Evolutionary conservation across 2,113 vertebrate genomes (phyloP).

Genomic region (Progne subis): DNA sequence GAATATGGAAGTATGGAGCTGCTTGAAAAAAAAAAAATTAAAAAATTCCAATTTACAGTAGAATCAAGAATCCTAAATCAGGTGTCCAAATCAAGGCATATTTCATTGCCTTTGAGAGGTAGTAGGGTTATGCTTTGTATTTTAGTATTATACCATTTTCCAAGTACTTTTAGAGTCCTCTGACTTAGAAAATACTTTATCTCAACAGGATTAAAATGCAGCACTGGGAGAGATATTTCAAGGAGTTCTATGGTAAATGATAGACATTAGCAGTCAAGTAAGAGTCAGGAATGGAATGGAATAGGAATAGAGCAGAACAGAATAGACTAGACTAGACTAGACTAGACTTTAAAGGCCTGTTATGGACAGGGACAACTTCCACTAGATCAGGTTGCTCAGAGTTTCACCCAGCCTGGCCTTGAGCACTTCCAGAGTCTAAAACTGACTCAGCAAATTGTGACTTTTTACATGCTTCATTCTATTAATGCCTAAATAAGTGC

Average conservation of each 20-base stretch:
- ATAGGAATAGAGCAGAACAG: too few relatives aligned
- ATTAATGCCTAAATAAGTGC: not conserved
- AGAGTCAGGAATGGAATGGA: not conserved
- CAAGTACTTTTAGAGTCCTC: constrained; percentile 20
- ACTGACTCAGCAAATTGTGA: not conserved
- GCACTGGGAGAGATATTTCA: not conserved
- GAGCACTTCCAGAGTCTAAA: not conserved
- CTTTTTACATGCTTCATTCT: not conserved
- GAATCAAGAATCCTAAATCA: not conserved
- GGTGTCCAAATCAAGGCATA: not conserved
- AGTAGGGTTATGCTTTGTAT: not conserved
- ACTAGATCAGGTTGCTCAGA: not conserved
- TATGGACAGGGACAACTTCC: not conserved
- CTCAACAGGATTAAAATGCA: constrained; percentile 25
- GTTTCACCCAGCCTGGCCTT: not conserved
- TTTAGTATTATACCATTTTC: not conserved
- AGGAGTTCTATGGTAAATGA: not conserved
- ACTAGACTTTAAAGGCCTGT: not conserved
- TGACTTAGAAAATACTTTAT: constrained; percentile 28
- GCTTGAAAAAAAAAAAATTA: not conserved
- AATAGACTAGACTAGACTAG: too few relatives aligned
- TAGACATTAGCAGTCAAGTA: not conserved
- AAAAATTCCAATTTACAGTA: not conserved
- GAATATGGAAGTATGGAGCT: not conserved
- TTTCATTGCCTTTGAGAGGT: not conserved